A percentile compares a stretch with the other conserved stretches of the same genome.
phyloP scores from a whole-genome alignment of 2,797 vertebrate genomes.

The Lutjanus campechanus region DNA sequence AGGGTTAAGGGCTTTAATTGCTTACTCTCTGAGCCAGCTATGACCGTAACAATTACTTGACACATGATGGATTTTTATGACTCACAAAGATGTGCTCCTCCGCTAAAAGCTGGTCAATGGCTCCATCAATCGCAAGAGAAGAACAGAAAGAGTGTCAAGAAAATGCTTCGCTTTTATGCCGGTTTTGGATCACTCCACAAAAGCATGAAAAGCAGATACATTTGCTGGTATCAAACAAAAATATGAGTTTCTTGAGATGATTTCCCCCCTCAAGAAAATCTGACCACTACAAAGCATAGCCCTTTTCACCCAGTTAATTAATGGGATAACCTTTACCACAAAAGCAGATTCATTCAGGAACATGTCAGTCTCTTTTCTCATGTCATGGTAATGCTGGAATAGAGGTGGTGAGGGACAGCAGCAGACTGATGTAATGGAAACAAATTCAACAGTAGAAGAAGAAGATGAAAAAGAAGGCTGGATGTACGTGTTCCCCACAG shows the following conservation, averaged over 20 bases:
- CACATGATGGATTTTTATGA: constrained; percentile 21
- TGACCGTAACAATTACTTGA: constrained; percentile 2
- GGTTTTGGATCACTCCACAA: not conserved
- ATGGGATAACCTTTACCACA: too few relatives aligned
- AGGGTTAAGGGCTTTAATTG: not conserved
- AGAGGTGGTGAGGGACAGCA: too few relatives aligned
- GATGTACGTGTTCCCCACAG: too few relatives aligned
- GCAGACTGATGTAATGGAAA: too few relatives aligned
- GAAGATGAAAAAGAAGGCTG: too few relatives aligned
- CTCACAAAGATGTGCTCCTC: not conserved
- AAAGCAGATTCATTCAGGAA: too few relatives aligned
- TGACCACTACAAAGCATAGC: not conserved
- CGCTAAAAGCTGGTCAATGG: not conserved
- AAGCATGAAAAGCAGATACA: not conserved
- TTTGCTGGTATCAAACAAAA: not conserved
- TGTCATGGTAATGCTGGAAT: too few relatives aligned
- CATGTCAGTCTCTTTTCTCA: too few relatives aligned
- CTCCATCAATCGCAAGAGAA: not conserved
- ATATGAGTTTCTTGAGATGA: not conserved
- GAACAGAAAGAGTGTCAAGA: not conserved
- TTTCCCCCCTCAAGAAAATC: not conserved
- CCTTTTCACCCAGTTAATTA: too few relatives aligned
- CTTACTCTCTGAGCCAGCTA: not conserved
- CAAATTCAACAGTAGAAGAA: too few relatives aligned
- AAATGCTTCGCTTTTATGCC: not conserved